These are phyloP conservation scores for Propithecus coquereli DNA, from an alignment of 2,113 vertebrate species.

Conservation along the genomic window DNA sequence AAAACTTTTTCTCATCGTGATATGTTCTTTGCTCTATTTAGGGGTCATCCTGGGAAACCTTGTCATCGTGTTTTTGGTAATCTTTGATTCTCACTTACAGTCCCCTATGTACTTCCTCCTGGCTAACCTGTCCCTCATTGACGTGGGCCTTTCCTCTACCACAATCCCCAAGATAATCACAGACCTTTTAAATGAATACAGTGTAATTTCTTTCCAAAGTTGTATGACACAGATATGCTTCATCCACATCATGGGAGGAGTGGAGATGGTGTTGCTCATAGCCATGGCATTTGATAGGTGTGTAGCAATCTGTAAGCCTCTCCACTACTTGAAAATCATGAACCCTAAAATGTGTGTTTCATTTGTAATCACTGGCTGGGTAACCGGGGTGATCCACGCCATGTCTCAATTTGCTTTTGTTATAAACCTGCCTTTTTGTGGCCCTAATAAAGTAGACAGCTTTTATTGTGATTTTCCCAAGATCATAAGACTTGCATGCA, in stretches of 20 bases:
- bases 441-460: conserved; percentile 14
- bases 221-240: conserved; percentile 58
- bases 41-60: conserved; percentile 58
- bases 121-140: conserved; percentile 19
- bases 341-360: conserved; percentile 2
- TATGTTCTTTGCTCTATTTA: conserved; percentile 38
- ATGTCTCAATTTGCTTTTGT: conserved; percentile 25
- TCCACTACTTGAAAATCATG: conserved; percentile 51
- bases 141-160: conserved; percentile 31
- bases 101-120: conserved; percentile 56
- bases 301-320: conserved; percentile 54
- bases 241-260: conserved; percentile 51
- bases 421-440: conserved; percentile 42
- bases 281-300: conserved; percentile 57
- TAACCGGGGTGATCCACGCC: background rate
- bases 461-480: conserved; percentile 49
- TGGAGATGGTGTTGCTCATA: conserved; percentile 48
- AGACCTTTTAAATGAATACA: background rate
- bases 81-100: conserved; percentile 34
- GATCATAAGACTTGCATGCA: conserved; percentile 22
- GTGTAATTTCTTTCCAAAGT: conserved; percentile 19
- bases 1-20: conserved; percentile 13
- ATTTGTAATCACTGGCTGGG: conserved; percentile 10
- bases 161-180: conserved; percentile 42
- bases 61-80: conserved; percentile 43